Evolutionary conservation across 2,113 vertebrate genomes (phyloP).

Genomic region (Microcebus murinus): DNA sequence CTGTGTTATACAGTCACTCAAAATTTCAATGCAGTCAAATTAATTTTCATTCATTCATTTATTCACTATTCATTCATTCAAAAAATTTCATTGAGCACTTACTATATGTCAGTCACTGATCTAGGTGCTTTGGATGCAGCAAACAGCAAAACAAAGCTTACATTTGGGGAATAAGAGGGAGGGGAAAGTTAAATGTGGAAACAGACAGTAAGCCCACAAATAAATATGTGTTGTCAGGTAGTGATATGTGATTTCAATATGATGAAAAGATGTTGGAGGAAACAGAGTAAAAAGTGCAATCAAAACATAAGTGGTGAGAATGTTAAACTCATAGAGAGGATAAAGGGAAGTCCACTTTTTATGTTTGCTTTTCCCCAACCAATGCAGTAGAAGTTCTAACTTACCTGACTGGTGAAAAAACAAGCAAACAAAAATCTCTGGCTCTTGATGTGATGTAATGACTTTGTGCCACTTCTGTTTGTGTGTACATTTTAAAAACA

Average conservation of each 20-base stretch:
- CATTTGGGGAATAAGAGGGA: neutral
- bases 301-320: neutral
- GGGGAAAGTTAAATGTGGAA: neutral
- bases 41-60: conserved; percentile 50
- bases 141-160: neutral
- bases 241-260: neutral
- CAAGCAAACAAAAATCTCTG: neutral
- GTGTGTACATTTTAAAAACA: neutral
- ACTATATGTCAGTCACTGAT: neutral
- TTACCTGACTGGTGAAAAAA: neutral
- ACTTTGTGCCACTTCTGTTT: neutral
- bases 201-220: neutral
- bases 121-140: neutral
- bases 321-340: neutral
- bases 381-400: neutral
- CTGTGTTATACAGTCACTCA: conserved; percentile 22
- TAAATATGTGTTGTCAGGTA: neutral
- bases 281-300: neutral
- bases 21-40: conserved; percentile 39
- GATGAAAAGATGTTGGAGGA: neutral
- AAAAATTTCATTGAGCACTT: neutral
- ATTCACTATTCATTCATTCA: neutral
- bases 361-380: neutral
- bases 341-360: neutral
- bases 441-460: neutral